Percentiles rank a stretch among this genome's conserved stretches.
phyloP scores from a whole-genome alignment of 1,140 invertebrate species.

The Metopolophium dirhodum region DNA sequence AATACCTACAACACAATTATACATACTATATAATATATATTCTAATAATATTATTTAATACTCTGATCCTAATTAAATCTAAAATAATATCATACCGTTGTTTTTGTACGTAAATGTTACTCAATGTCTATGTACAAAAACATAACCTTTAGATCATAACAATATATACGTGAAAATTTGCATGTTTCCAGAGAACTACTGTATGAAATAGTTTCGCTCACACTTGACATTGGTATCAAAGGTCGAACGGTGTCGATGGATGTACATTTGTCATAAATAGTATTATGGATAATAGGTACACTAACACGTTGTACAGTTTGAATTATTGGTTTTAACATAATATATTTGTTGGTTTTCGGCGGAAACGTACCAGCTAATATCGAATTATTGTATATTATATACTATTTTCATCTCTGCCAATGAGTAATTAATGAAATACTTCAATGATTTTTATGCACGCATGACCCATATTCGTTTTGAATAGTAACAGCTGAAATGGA shows the following conservation, averaged over 20 bases:
- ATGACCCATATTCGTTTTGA: neutral
- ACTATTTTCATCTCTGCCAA: neutral
- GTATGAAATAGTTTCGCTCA: constrained; percentile 14
- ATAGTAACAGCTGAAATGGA: neutral
- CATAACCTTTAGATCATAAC: constrained; percentile 6
- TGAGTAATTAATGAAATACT: neutral
- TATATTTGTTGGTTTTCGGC: neutral
- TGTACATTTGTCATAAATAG: neutral
- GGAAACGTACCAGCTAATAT: neutral
- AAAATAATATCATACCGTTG: constrained; percentile 16
- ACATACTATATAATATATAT: constrained; percentile 1
- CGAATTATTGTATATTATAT: neutral
- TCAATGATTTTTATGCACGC: neutral
- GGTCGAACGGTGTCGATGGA: neutral
- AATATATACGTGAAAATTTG: constrained; percentile 44
- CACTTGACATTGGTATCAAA: constrained; percentile 28
- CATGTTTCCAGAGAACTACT: constrained; percentile 26
- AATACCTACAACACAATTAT: neutral
- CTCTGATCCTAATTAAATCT: constrained; percentile 32
- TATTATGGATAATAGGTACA: neutral
- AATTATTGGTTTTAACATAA: neutral
- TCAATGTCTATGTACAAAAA: constrained; percentile 14
- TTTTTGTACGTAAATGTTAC: constrained; percentile 12
- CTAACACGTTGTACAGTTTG: neutral
- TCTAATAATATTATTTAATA: constrained; percentile 10